Evolutionary conservation across 2,113 vertebrate species (phyloP).

Genomic region (Heterotilapia buettikoferi): DNA sequence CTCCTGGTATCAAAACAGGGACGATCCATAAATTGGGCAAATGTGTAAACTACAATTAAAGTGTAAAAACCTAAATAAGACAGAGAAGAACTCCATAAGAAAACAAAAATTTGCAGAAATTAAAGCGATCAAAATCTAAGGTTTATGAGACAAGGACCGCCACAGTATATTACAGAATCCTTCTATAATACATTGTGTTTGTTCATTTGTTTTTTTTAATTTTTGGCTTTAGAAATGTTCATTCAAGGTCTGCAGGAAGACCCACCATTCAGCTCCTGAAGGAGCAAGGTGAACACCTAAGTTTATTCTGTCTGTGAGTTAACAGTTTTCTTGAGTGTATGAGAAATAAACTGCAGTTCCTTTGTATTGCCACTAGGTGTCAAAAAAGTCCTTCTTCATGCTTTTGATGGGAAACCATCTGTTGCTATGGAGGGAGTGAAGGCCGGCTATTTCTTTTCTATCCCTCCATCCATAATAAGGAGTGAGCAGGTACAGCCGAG

Average conservation of each 20-base stretch:
- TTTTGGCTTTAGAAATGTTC: slow-evolving; percentile 84
- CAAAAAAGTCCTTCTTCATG: slow-evolving; percentile 87
- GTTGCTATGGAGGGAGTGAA: slow-evolving; percentile 92
- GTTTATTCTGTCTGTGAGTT: accelerated
- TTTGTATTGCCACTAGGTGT: slow-evolving; percentile 71
- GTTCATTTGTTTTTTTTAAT: not conserved
- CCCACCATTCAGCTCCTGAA: slow-evolving; percentile 89
- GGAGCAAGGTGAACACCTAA: slow-evolving; percentile 79
- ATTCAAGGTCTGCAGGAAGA: slow-evolving; percentile 94
- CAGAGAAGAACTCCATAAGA: not conserved
- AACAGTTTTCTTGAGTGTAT: not conserved
- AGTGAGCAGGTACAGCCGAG: slow-evolving; percentile 84
- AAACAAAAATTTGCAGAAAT: not conserved
- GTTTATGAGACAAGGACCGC: not conserved
- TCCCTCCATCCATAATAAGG: slow-evolving; percentile 89
- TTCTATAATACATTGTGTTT: not conserved
- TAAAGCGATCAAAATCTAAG: not conserved
- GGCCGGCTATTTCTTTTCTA: slow-evolving; percentile 92
- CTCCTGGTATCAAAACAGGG: not conserved
- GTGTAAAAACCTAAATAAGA: not conserved
- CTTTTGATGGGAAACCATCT: slow-evolving; percentile 91
- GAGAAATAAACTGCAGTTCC: not conserved
- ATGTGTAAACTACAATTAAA: not conserved
- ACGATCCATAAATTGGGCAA: accelerated
- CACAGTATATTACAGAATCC: not conserved